Base-by-base conservation (phyloP, 2,888 invertebrate genomes). In the Euclidia mi region DNA sequence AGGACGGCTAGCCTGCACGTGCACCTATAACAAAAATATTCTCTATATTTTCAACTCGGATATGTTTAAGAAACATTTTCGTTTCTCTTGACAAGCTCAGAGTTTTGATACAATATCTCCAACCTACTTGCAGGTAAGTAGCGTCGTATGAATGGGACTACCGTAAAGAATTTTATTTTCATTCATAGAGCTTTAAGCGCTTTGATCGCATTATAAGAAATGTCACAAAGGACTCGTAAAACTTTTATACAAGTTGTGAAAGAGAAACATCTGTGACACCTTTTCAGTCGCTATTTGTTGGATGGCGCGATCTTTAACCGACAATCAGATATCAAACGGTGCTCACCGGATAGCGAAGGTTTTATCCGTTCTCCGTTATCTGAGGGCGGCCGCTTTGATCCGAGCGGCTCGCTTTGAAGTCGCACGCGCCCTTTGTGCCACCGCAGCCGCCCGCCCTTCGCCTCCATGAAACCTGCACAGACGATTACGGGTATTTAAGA, bases 241-340 rank as follows among this genome's bases (percentile, higher is more conserved):
- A 40, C 31, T 43, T 43, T 37, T 15, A 18, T 37, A 66, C 48
- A 57, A 64, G 55, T 51, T 68, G 69, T 67, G 48, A 73, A 67
- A 71, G 69, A 75, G 71, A 74, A 76, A 64, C 70, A 68, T 55
- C 56, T 68, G 73, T 79, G 72, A 84, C 85, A 86, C 85, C 84
- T 88, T 82, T 85, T 81, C 72, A 80, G 70, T 57, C 61, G 70
- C 40, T 62, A 47, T 85, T 85, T 84, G 78, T 78, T 70, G 72
- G 68, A 25, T 65, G 72, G 75, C 56, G 72, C 56, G 82, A 88
- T 86, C 83, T 87, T 76, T 80, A 86, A 81, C 86, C 84, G 82
- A 88, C 89, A 91, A 90, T 91, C 90, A 82, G 85, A 89, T 90
- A 90, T 87, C 84, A 90, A 88, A 86, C 86, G 86, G 58, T 65